A percentile compares a stretch with the other conserved stretches of the same genome.
phyloP scores from a whole-genome alignment of 2,888 invertebrate species.

The Perithous albicinctus region DNA sequence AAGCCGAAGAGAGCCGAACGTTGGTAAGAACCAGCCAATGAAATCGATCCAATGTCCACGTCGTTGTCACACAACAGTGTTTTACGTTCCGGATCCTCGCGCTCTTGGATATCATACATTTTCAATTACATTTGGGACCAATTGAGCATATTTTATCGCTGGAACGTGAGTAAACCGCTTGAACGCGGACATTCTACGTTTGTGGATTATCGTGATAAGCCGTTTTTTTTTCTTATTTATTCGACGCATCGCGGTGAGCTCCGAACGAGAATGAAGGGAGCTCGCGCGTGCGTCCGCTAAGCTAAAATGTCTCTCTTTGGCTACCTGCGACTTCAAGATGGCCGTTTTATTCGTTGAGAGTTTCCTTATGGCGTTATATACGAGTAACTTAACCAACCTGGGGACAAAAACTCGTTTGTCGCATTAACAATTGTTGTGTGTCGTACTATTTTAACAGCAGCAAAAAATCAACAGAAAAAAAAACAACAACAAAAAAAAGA shows the following conservation, averaged over 20 bases:
- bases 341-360: conserved; percentile 78
- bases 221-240: too few relatives aligned
- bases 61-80: conserved; percentile 82
- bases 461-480: too few relatives aligned
- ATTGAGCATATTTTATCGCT: conserved; percentile 75
- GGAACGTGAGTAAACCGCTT: conserved; percentile 77
- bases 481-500: not conserved
- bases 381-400: not conserved
- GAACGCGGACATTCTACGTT: conserved; percentile 4
- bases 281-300: conserved; percentile 76
- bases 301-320: conserved; percentile 24
- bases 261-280: too few relatives aligned
- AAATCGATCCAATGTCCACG: conserved; percentile 81
- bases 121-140: conserved; percentile 79
- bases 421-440: too few relatives aligned
- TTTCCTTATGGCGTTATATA: conserved; percentile 77
- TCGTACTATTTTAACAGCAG: too few relatives aligned
- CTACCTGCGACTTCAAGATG: conserved; percentile 78
- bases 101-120: conserved; percentile 77
- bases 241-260: not conserved
- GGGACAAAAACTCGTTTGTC: too few relatives aligned
- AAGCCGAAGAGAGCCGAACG: conserved; percentile 71
- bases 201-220: conserved; percentile 8
- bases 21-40: conserved; percentile 73
- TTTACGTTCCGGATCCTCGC: conserved; percentile 76